Evolutionary conservation across 1,140 invertebrate species (phyloP).

Genomic region (Galleria mellonella): DNA sequence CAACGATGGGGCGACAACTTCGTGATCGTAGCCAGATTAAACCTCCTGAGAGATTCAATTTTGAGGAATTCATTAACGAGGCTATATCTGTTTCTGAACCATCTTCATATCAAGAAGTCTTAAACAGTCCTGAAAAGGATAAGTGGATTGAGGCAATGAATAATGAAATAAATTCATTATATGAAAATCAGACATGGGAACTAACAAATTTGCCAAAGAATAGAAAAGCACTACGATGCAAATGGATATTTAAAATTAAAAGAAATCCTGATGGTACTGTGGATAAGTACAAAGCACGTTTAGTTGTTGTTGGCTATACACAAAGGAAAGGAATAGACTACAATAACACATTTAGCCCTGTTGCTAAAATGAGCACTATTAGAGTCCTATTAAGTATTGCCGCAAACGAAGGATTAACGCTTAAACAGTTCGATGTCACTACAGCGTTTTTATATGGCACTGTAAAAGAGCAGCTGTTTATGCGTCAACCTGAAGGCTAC

Average conservation of each 20-base stretch:
- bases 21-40: too few species aligned
- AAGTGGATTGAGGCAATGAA: too few species aligned
- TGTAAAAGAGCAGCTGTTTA: constrained; percentile 34
- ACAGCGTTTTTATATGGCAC: constrained; percentile 53
- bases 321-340: constrained; percentile 38
- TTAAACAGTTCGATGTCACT: too few species aligned
- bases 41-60: too few species aligned
- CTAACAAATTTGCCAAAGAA: constrained; percentile 16
- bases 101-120: constrained; percentile 12
- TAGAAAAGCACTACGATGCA: constrained; percentile 29
- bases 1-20: too few species aligned
- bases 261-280: constrained; percentile 21
- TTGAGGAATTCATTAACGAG: background rate
- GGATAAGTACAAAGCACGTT: constrained; percentile 48
- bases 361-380: constrained; percentile 14
- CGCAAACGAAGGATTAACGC: constrained; percentile 4
- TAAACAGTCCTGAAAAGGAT: constrained; percentile 18
- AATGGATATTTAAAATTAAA: constrained; percentile 57
- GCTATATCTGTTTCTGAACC: background rate
- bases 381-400: constrained; percentile 4
- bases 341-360: constrained; percentile 39
- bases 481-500: constrained; percentile 7
- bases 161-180: too few species aligned
- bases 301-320: constrained; percentile 41
- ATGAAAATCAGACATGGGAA: too few species aligned